A percentile compares a stretch with the other conserved stretches of the same genome.
Conservation (phyloP, 2,113 vertebrate species). For the Cinclus cinclus region DNA sequence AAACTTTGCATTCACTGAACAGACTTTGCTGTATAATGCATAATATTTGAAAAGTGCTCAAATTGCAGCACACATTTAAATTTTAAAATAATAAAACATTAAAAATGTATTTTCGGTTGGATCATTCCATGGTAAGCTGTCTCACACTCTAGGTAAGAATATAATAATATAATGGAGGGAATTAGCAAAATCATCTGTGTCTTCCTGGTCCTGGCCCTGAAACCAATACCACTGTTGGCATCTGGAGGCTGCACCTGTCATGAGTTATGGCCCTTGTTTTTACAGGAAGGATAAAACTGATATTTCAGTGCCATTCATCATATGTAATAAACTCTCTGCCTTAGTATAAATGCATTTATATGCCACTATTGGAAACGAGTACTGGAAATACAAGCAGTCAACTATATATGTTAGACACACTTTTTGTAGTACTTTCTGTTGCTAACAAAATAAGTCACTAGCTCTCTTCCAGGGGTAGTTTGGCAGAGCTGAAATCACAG, state of each 20-base stretch:
- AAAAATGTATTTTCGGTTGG: neutral
- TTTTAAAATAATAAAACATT: neutral
- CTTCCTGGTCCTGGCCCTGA: constrained; percentile 12
- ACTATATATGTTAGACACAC: constrained; percentile 36
- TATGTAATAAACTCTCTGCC: neutral
- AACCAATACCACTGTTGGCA: constrained; percentile 14
- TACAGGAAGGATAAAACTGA: constrained; percentile 28
- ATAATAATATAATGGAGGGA: neutral
- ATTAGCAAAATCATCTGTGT: constrained; percentile 9
- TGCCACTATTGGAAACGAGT: neutral
- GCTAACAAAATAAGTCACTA: constrained; percentile 61
- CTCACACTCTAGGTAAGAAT: neutral
- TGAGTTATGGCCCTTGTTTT: constrained; percentile 42
- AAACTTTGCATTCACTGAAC: neutral
- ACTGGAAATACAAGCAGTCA: constrained; percentile 63
- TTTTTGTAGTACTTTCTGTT: constrained; percentile 59
- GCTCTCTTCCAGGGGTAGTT: constrained; percentile 38
- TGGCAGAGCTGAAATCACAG: constrained; percentile 41
- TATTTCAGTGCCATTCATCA: constrained; percentile 29
- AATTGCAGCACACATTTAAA: neutral
- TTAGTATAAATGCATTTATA: constrained; percentile 30
- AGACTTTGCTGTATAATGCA: neutral
- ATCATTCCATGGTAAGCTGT: neutral
- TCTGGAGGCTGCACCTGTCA: constrained; percentile 37
- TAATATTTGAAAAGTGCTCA: neutral